Conservation (phyloP, 2,888 invertebrate genomes). For the Nasonia oneida region DNA sequence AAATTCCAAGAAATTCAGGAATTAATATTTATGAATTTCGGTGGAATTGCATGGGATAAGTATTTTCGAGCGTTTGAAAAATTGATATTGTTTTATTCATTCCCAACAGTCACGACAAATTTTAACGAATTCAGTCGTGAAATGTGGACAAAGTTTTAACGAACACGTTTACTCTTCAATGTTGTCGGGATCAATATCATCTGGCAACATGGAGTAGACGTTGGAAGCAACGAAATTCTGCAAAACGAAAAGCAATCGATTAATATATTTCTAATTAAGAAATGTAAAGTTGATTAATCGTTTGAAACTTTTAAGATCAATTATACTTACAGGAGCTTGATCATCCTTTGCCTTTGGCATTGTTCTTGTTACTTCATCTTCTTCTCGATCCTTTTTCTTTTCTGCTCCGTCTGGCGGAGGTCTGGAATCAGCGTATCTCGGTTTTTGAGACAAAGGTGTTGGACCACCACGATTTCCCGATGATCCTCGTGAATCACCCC, state of each 20-base stretch:
- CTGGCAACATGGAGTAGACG: constrained; percentile 87
- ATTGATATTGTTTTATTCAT: constrained; percentile 55
- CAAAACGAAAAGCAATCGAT: constrained; percentile 68
- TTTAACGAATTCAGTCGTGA: constrained; percentile 63
- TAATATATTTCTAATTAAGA: not conserved
- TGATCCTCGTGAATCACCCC: constrained; percentile 50
- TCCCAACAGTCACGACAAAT: constrained; percentile 58
- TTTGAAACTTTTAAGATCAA: not conserved
- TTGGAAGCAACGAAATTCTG: constrained; percentile 89
- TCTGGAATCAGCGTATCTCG: constrained; percentile 52
- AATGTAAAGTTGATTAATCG: not conserved
- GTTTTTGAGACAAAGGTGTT: constrained; percentile 50
- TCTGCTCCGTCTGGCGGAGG: constrained; percentile 56
- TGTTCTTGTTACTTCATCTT: constrained; percentile 77
- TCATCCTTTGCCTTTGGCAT: constrained; percentile 89
- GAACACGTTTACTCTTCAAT: constrained; percentile 73
- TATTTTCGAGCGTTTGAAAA: constrained; percentile 57
- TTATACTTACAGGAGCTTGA: constrained; percentile 84
- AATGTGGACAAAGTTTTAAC: constrained; percentile 16
- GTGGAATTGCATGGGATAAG: constrained; percentile 61
- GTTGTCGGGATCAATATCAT: constrained; percentile 83
- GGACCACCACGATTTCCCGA: constrained; percentile 36
- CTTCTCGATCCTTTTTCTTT: constrained; percentile 75
- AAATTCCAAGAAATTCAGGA: constrained; percentile 68
- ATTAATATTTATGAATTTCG: constrained; percentile 56